Percentiles rank a stretch among this genome's conserved stretches.
Conservation (phyloP, 2,113 vertebrate species). For the Xerus inauris region DNA sequence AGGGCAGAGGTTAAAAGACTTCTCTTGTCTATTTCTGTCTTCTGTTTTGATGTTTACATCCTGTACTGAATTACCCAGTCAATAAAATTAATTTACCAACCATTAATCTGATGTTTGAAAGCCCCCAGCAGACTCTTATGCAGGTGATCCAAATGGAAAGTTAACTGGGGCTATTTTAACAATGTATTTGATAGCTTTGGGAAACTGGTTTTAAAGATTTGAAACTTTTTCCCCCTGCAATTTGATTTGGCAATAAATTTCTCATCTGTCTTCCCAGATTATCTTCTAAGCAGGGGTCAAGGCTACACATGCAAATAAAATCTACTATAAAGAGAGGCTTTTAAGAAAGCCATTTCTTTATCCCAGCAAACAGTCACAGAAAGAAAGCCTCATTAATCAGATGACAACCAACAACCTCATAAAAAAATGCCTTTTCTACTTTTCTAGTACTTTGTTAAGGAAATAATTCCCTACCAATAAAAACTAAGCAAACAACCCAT, state of each 20-base stretch:
- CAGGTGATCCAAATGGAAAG: background rate
- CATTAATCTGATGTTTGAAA: background rate
- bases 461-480: constrained; percentile 10
- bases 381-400: constrained; percentile 21
- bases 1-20: background rate
- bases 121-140: accelerated
- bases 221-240: background rate
- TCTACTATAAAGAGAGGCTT: background rate
- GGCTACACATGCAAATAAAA: constrained; percentile 17
- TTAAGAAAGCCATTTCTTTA: constrained; percentile 47
- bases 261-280: background rate
- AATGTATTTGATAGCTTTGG: background rate
- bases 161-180: background rate
- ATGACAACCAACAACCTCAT: background rate
- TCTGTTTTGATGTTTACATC: background rate
- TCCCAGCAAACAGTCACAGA: background rate
- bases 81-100: background rate
- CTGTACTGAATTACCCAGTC: background rate
- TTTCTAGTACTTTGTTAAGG: background rate
- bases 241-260: constrained; percentile 33
- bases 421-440: constrained; percentile 28
- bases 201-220: background rate
- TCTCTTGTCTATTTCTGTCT: background rate
- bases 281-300: background rate
- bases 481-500: background rate